Evolutionary conservation across 1,140 invertebrate species (phyloP).

Genomic region (Ladona fulva): DNA sequence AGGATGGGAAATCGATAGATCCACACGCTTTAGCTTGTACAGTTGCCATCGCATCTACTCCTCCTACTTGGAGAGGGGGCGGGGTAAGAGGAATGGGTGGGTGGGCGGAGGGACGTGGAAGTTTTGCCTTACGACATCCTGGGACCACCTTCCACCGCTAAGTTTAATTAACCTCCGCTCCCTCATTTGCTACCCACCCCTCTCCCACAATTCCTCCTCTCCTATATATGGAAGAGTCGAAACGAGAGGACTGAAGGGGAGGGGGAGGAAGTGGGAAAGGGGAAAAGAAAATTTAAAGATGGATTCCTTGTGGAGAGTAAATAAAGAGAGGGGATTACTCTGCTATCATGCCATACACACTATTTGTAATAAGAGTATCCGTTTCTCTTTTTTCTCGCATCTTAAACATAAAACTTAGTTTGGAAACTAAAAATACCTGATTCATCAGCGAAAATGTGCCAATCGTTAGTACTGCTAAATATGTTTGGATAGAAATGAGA

Average conservation of each 20-base stretch:
- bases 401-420: too few relatives aligned
- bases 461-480: too few relatives aligned
- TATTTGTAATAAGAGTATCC: too few relatives aligned
- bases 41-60: too few relatives aligned
- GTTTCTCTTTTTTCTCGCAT: too few relatives aligned
- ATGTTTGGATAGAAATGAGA: too few relatives aligned
- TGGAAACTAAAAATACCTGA: too few relatives aligned
- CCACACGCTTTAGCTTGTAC: too few relatives aligned
- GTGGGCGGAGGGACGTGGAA: background rate
- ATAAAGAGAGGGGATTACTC: background rate
- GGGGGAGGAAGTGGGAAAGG: background rate
- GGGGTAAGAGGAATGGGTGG: background rate
- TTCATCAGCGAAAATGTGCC: too few relatives aligned
- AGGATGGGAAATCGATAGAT: too few relatives aligned
- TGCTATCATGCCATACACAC: too few relatives aligned
- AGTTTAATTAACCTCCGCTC: background rate
- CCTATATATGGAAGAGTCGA: background rate
- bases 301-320: background rate
- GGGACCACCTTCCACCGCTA: slow-evolving; percentile 1
- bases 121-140: background rate
- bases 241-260: background rate
- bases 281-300: background rate
- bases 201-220: background rate
- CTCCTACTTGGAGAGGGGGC: background rate
- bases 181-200: background rate